phyloP scores from a whole-genome alignment of 2,797 vertebrate genomes.

The Neosalanx taihuensis region DNA sequence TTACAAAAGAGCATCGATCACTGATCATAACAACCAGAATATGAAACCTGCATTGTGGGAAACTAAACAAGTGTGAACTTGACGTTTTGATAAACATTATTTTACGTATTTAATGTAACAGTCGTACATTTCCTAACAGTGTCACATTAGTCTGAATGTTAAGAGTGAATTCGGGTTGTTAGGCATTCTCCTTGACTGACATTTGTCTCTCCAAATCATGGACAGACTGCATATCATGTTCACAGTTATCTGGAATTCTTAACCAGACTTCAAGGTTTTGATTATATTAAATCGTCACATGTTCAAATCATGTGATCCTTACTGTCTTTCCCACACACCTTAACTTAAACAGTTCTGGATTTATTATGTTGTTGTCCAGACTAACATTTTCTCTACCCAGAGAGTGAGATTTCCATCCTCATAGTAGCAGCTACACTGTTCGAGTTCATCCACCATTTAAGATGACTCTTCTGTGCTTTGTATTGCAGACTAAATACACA shows the following conservation, averaged over 20 bases:
- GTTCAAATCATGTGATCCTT: no score
- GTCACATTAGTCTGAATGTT: no score
- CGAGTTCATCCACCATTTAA: no score
- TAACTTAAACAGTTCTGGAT: not conserved
- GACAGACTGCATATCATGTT: not conserved
- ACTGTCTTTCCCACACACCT: not conserved
- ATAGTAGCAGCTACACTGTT: not conserved
- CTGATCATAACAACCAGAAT: no score
- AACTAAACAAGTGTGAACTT: no score
- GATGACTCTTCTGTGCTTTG: not conserved
- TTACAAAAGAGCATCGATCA: no score
- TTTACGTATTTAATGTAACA: no score
- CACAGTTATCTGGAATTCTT: not conserved
- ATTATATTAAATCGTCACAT: not conserved
- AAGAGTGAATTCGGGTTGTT: no score
- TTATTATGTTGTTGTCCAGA: not conserved
- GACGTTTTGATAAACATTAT: no score
- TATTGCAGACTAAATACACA: conserved; percentile 93
- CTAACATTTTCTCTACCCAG: not conserved
- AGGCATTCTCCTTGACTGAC: no score
- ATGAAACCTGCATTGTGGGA: no score
- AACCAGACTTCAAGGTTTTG: not conserved
- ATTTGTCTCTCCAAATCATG: not conserved
- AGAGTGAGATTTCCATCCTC: not conserved
- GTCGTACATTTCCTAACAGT: no score